Conservation (phyloP, 2,113 vertebrate genomes). For the Daboia siamensis region DNA sequence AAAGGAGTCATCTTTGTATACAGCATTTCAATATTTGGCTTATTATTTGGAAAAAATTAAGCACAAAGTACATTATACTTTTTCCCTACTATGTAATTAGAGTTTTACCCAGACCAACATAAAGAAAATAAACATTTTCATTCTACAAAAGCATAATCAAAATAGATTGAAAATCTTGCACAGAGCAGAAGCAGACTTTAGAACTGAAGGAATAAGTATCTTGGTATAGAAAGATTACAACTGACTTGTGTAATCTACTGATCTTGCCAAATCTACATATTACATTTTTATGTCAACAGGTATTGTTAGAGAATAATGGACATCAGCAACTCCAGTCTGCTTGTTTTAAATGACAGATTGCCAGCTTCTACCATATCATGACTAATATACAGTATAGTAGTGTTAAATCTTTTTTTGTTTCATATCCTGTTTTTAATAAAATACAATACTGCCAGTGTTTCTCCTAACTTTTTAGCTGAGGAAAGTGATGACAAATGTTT, state of each 20-base stretch:
- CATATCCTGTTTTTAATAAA: slow-evolving; percentile 41
- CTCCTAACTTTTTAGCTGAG: slow-evolving; percentile 22
- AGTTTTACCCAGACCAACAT: background rate
- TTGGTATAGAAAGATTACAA: background rate
- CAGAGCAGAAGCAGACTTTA: background rate
- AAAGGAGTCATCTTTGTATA: background rate
- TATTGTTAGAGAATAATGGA: background rate
- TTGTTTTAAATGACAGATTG: slow-evolving; percentile 9
- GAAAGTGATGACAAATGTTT: slow-evolving; percentile 19
- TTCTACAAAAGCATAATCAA: background rate
- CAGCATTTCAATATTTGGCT: background rate
- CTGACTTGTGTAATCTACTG: background rate
- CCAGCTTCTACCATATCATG: background rate
- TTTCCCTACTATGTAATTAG: background rate
- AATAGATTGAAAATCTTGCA: background rate
- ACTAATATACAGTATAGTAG: slow-evolving; percentile 41
- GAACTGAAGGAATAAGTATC: background rate
- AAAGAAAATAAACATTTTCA: slow-evolving; percentile 1
- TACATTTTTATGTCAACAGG: background rate
- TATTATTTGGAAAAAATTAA: background rate
- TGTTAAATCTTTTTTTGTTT: slow-evolving; percentile 41
- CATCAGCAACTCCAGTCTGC: background rate
- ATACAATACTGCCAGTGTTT: slow-evolving; percentile 39
- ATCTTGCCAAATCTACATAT: background rate
- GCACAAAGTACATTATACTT: background rate